Conservation (phyloP, 1,140 invertebrate species). For the Drosophila nigromelanica region DNA sequence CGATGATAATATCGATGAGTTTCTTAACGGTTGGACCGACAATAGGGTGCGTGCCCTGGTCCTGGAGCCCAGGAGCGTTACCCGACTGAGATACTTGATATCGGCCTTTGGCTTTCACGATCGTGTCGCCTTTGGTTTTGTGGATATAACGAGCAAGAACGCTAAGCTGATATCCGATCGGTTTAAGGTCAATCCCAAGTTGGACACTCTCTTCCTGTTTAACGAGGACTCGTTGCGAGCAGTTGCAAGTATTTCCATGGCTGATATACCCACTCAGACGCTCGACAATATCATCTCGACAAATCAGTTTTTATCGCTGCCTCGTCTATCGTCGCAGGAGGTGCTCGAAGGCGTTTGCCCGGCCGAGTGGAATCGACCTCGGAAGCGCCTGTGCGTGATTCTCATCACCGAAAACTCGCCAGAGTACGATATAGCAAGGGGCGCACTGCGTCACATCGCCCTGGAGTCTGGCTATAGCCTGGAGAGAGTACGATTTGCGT, state of each 20-base stretch:
- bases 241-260: conserved; percentile 94
- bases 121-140: conserved; percentile 94
- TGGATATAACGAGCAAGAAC: conserved; percentile 86
- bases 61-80: conserved; percentile 90
- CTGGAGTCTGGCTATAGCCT: conserved; percentile 86
- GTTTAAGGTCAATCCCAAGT: conserved; percentile 90
- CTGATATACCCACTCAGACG: conserved; percentile 93
- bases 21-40: conserved; percentile 94
- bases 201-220: conserved; percentile 95
- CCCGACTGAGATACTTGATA: conserved; percentile 93
- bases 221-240: conserved; percentile 94
- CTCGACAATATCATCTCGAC: conserved; percentile 94
- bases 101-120: conserved; percentile 93
- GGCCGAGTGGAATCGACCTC: conserved; percentile 90
- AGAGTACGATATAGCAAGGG: conserved; percentile 86
- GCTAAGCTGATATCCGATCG: conserved; percentile 87
- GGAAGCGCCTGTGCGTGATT: conserved; percentile 94
- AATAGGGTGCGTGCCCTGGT: conserved; percentile 95
- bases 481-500: conserved; percentile 92
- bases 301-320: conserved; percentile 95
- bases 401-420: conserved; percentile 90
- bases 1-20: conserved; percentile 90
- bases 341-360: conserved; percentile 90
- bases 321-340: conserved; percentile 95
- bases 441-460: conserved; percentile 89